Base-by-base conservation (phyloP, 1,140 invertebrate species). In the Ctenoplectra terminalis region DNA sequence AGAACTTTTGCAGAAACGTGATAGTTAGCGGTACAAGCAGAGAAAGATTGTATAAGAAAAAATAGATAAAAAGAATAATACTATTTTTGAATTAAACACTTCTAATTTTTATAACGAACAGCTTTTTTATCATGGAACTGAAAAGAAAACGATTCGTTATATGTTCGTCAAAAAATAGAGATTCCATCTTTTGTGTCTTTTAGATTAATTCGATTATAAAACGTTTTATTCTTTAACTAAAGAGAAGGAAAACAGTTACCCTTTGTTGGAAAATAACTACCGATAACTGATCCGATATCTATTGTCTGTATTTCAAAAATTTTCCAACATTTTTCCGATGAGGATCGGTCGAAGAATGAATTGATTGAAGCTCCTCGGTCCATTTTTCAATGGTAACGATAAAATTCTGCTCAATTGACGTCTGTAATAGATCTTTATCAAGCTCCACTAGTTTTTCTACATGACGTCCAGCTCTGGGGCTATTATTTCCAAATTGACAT, bases 311-410 rank as follows among this genome's bases (percentile, higher is more conserved):
- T 52, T 52, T 37, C 23, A 52, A 63, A 31, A 74, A 63, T 63
- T 58, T 63, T 50, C 11, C 72, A 50, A 29, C 46, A 20, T 37
- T 63, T 50, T 63, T 26, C 13, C n/a, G 40, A 50, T 29, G 56
- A 7, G 8, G 15, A 74, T 40, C 31, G 31, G 34, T 11, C 31
- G 29, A n/a, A 3, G 37, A 60, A 60, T 61, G 43, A 31, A 73
- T 73, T 26, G 56, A 73, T 61, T 26, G 40, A 61, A 61, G 54
- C 20, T 61, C 31, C 43, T 34, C 20, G 23, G 29, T 46, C 29
- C 71, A 73, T 46, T 73, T 73, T 61, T 61, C 71, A 73, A 61
- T 60, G 43, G 71, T 48, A n/a, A 34, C 71, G 56, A 61, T 73
- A 61, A 73, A 73, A 61, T 60, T 76, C 61, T 43, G 26, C 7